Percentiles rank a stretch among this genome's conserved stretches.
These are phyloP conservation scores for Prosopocoilus inquinatus DNA, from an alignment of 2,888 invertebrate genomes.

Conservation along the genomic window DNA sequence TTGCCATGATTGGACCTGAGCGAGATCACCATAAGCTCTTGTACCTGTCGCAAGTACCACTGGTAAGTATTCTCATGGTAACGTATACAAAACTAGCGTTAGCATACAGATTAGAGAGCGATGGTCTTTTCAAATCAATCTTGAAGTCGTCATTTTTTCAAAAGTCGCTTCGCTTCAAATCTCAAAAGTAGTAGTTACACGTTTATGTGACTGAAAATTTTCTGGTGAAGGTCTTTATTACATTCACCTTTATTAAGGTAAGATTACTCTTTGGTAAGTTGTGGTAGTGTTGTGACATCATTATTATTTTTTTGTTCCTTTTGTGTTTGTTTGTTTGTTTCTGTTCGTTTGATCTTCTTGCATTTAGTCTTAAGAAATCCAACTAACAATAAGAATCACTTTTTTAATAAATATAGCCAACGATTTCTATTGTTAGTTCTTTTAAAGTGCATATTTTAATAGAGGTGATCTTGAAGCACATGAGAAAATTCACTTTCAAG, in stretches of 20 bases:
- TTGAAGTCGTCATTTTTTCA: too few relatives aligned
- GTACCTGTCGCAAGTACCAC: constrained; percentile 57
- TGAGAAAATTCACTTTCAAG: too few relatives aligned
- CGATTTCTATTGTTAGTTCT: too few relatives aligned
- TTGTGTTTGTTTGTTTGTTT: constrained; percentile 10
- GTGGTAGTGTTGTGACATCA: constrained; percentile 9
- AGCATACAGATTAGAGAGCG: too few relatives aligned
- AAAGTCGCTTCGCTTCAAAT: too few relatives aligned
- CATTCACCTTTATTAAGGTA: constrained; percentile 19
- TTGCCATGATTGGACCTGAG: constrained; percentile 58
- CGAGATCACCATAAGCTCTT: constrained; percentile 59
- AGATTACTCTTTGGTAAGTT: constrained; percentile 16
- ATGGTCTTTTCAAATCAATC: too few relatives aligned
- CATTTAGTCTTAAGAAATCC: not conserved
- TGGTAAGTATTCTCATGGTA: constrained; percentile 51
- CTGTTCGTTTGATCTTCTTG: constrained; percentile 2
- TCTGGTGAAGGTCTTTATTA: constrained; percentile 19
- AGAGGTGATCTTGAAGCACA: too few relatives aligned
- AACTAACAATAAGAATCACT: too few relatives aligned
- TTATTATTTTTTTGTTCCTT: too few relatives aligned
- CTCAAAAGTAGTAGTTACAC: too few relatives aligned
- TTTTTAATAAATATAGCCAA: too few relatives aligned
- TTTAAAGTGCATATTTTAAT: too few relatives aligned
- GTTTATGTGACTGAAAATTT: constrained; percentile 4
- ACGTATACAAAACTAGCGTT: not conserved